A percentile compares a stretch with the other conserved stretches of the same genome.
Evolutionary conservation across 2,888 invertebrate genomes (phyloP).

Genomic region (Aphrophora alni): DNA sequence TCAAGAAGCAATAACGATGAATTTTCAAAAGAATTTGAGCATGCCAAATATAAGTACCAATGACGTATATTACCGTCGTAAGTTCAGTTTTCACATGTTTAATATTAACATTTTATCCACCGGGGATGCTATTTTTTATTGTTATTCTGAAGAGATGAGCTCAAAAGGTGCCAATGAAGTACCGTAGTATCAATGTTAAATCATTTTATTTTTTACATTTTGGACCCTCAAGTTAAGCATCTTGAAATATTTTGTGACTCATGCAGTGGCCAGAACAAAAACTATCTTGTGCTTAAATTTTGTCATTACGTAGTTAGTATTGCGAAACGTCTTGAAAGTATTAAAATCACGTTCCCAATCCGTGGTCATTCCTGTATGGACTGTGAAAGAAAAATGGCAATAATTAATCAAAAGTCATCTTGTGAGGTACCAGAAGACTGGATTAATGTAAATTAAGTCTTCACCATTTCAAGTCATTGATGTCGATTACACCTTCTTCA

Average conservation of each 20-base stretch:
- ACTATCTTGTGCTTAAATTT: constrained; percentile 26
- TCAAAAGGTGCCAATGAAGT: too few relatives aligned
- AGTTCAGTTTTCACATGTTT: too few relatives aligned
- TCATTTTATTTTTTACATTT: too few relatives aligned
- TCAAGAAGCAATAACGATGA: too few relatives aligned
- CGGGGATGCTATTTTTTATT: constrained; percentile 27
- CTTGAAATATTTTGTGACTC: constrained; percentile 24
- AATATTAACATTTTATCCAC: too few relatives aligned
- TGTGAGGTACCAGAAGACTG: constrained; percentile 47
- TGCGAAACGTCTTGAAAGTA: constrained; percentile 41
- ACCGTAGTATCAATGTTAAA: too few relatives aligned
- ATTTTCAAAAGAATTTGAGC: too few relatives aligned
- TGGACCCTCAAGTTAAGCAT: background rate
- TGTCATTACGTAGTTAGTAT: constrained; percentile 22
- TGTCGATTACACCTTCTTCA: background rate
- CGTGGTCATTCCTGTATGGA: too few relatives aligned
- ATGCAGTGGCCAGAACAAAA: too few relatives aligned
- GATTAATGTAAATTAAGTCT: constrained; percentile 3
- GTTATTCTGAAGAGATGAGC: constrained; percentile 2
- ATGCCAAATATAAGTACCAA: too few relatives aligned
- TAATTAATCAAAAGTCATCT: constrained; percentile 46
- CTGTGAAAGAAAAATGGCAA: constrained; percentile 46
- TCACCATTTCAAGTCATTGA: background rate
- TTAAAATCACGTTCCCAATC: constrained; percentile 48
- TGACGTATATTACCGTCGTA: too few relatives aligned